Conservation (phyloP, 2,888 invertebrate species). For the Lottia gigantea region DNA sequence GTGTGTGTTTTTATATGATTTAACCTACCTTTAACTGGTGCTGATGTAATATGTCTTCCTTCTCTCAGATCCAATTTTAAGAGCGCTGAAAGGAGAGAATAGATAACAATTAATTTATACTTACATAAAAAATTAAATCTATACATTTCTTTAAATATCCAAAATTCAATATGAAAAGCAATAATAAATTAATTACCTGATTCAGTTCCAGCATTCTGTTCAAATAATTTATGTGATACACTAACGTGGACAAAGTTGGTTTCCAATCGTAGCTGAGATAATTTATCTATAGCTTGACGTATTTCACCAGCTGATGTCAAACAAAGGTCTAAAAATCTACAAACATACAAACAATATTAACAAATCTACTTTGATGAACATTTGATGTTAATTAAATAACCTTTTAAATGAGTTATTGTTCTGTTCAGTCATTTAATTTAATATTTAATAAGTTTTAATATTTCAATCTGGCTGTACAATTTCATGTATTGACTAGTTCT, state of each 20-base stretch:
- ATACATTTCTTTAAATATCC: too few species aligned
- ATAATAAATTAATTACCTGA: background rate
- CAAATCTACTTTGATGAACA: too few species aligned
- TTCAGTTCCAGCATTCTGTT: background rate
- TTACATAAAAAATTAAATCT: too few species aligned
- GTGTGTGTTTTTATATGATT: background rate
- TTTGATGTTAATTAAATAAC: too few species aligned
- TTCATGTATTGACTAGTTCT: too few species aligned
- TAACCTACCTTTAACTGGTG: background rate
- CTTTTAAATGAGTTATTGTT: too few species aligned
- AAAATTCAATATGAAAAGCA: too few species aligned
- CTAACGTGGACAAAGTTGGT: background rate
- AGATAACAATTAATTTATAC: too few species aligned
- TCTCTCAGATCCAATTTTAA: conserved; percentile 4
- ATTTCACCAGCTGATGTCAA: background rate
- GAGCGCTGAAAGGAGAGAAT: background rate
- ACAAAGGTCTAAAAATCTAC: background rate
- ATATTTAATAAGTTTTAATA: too few species aligned
- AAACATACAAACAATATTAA: background rate
- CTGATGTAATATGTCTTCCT: background rate
- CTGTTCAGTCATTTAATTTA: too few species aligned
- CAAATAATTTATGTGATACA: conserved; percentile 2
- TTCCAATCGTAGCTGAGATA: background rate
- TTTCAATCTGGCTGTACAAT: too few species aligned
- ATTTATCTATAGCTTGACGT: conserved; percentile 1